Conservation (phyloP, 2,113 vertebrate genomes). For the Pedionomus torquatus region DNA sequence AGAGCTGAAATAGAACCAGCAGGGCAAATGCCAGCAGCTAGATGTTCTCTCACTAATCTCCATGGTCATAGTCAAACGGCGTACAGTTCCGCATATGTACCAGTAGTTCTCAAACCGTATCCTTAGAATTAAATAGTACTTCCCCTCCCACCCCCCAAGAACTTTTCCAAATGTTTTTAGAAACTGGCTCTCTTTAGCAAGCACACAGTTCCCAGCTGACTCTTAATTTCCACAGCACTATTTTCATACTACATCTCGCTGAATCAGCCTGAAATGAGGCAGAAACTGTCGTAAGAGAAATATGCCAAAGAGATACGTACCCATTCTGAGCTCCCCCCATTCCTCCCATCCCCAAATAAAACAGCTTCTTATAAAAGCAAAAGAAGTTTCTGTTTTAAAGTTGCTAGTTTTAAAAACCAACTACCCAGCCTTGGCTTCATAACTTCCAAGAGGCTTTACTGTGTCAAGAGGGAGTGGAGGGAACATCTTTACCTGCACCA, state of each 20-base stretch:
- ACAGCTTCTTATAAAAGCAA: neutral
- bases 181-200: neutral
- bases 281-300: neutral
- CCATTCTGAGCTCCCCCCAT: neutral
- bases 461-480: neutral
- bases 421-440: neutral
- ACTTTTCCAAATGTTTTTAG: neutral
- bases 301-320: accelerated
- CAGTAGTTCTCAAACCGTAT: neutral
- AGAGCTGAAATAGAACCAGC: neutral
- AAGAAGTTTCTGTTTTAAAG: neutral
- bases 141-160: accelerated
- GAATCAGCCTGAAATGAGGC: neutral
- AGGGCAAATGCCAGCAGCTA: neutral
- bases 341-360: neutral
- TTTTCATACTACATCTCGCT: neutral
- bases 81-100: neutral
- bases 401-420: neutral
- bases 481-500: neutral
- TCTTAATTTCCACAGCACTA: neutral
- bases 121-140: neutral
- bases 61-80: neutral
- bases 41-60: neutral
- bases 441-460: neutral
- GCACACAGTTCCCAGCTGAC: neutral